A percentile compares a stretch with the other conserved stretches of the same genome.
phyloP scores from a whole-genome alignment of 2,888 invertebrate species.

The Caenorhabditis parvicauda region DNA sequence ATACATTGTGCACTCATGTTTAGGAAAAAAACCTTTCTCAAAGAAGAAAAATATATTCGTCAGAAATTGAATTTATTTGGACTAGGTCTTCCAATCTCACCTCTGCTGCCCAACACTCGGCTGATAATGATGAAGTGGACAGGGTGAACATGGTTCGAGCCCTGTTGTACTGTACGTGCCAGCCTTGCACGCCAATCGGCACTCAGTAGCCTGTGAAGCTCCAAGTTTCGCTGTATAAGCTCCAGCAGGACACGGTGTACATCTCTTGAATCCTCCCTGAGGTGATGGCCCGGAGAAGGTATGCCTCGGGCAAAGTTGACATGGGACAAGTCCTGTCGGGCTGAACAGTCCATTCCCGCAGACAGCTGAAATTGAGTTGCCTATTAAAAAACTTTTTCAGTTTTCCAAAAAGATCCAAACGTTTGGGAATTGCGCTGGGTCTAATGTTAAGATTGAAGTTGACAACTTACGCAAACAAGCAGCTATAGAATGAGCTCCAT shows the following conservation, averaged over 20 bases:
- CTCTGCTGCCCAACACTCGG: conserved; percentile 79
- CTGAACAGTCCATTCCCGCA: conserved; percentile 95
- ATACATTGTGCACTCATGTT: neutral
- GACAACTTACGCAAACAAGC: conserved; percentile 46
- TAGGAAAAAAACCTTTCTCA: neutral
- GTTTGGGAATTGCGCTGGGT: neutral
- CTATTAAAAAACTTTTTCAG: neutral
- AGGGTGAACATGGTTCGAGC: conserved; percentile 85
- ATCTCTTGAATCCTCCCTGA: conserved; percentile 64
- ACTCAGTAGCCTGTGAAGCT: conserved; percentile 62
- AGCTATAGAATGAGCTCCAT: conserved; percentile 71
- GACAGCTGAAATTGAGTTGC: conserved; percentile 68
- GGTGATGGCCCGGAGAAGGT: conserved; percentile 70
- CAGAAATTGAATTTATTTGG: conserved; percentile 64
- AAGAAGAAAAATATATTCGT: neutral
- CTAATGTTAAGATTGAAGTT: neutral
- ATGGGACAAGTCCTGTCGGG: conserved; percentile 88
- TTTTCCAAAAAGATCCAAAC: neutral
- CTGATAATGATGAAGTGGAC: conserved; percentile 89
- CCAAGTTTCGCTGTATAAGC: conserved; percentile 65
- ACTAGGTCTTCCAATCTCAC: conserved; percentile 66
- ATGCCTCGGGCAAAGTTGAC: conserved; percentile 88
- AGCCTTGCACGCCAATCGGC: conserved; percentile 78
- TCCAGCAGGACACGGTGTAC: conserved; percentile 76
- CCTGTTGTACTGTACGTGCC: conserved; percentile 73